phyloP scores from a whole-genome alignment of 2,113 vertebrate species.

The Pygoscelis antarcticus region DNA sequence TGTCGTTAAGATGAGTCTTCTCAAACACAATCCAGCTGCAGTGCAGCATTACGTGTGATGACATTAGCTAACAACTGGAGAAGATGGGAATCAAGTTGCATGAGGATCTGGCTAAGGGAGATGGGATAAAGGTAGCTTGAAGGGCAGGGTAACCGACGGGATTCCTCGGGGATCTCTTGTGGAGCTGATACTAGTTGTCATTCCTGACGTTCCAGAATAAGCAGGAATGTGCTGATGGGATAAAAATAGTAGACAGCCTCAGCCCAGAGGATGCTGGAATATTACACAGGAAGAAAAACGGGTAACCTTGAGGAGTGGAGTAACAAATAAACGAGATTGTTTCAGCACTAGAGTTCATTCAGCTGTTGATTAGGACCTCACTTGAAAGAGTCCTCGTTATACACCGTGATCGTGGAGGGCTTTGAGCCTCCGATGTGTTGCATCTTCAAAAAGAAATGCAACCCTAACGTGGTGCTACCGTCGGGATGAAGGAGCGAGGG shows the following conservation, averaged over 20 bases:
- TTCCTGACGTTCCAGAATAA: background rate
- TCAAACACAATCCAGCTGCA: background rate
- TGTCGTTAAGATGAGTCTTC: background rate
- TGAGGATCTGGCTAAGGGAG: background rate
- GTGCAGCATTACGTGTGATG: background rate
- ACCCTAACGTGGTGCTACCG: background rate
- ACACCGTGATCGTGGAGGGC: fast-evolving
- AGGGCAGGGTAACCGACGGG: background rate
- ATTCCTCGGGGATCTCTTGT: background rate
- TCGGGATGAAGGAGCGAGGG: background rate
- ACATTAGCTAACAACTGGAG: background rate
- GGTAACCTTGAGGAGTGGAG: background rate
- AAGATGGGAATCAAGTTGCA: background rate
- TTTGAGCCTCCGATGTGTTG: background rate
- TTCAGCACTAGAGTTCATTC: background rate
- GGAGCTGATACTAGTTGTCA: background rate
- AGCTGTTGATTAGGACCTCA: background rate
- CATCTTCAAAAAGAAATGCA: background rate
- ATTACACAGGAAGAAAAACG: background rate
- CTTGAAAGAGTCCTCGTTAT: background rate
- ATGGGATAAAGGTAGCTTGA: background rate
- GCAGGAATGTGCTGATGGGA: background rate
- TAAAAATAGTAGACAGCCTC: background rate
- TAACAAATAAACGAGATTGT: background rate
- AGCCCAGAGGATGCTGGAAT: background rate